Conservation (phyloP, 2,888 invertebrate species). For the Achlya flavicornis region DNA sequence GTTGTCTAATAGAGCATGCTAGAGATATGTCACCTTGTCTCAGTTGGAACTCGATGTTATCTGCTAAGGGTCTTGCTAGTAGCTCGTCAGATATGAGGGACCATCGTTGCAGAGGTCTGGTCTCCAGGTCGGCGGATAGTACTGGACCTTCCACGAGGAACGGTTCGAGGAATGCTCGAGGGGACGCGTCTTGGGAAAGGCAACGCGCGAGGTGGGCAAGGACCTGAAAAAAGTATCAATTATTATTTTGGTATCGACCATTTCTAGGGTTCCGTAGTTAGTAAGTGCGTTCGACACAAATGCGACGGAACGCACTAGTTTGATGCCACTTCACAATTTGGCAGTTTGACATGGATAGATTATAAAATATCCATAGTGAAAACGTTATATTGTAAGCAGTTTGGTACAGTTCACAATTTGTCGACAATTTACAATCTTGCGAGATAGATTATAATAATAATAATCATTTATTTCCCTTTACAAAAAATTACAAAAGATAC, state of each 20-base stretch:
- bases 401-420: too few relatives aligned
- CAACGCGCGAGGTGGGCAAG: constrained; percentile 95
- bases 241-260: background rate
- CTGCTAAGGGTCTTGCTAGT: constrained; percentile 92
- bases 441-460: too few relatives aligned
- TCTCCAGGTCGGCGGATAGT: constrained; percentile 92
- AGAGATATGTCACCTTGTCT: constrained; percentile 96
- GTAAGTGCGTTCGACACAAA: too few relatives aligned
- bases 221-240: constrained; percentile 68
- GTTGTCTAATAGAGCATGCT: constrained; percentile 91
- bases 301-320: too few relatives aligned
- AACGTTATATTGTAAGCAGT: too few relatives aligned
- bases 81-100: constrained; percentile 96
- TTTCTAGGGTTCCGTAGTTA: too few relatives aligned
- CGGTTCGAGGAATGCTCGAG: constrained; percentile 96
- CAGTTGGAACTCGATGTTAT: constrained; percentile 94
- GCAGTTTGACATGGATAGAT: too few relatives aligned
- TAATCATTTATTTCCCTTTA: too few relatives aligned
- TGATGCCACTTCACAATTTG: too few relatives aligned
- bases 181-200: constrained; percentile 96
- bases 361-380: too few relatives aligned
- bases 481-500: too few relatives aligned
- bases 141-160: constrained; percentile 95
- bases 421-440: too few relatives aligned
- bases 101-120: constrained; percentile 95